phyloP scores from a whole-genome alignment of 2,113 vertebrate genomes.

The Crotophaga sulcirostris region DNA sequence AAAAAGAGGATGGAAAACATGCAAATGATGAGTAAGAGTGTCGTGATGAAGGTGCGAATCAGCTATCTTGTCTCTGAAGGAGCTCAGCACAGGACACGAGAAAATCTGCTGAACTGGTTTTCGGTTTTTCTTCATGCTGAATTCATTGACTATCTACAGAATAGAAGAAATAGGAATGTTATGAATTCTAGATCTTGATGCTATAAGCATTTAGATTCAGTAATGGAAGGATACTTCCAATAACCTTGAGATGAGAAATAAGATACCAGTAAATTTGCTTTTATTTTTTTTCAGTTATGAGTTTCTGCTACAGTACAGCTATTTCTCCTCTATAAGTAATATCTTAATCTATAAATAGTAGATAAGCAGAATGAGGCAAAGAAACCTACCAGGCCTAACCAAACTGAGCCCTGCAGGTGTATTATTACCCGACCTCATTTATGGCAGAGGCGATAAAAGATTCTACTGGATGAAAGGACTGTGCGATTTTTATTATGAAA shows the following conservation, averaged over 20 bases:
- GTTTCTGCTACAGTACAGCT: neutral
- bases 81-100: neutral
- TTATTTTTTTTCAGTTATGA: neutral
- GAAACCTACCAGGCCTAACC: neutral
- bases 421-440: neutral
- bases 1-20: neutral
- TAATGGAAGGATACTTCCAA: neutral
- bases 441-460: neutral
- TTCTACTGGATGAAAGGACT: neutral
- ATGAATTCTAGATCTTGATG: neutral
- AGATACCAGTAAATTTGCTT: neutral
- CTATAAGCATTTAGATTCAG: neutral
- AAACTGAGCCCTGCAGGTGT: neutral
- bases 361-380: neutral
- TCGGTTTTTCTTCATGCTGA: neutral
- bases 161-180: neutral
- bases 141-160: neutral
- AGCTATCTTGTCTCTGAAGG: neutral
- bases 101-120: neutral
- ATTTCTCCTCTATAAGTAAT: neutral
- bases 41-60: neutral
- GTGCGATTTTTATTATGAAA: neutral
- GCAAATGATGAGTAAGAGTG: neutral
- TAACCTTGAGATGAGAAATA: neutral
- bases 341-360: neutral